Base-by-base conservation (phyloP, 1,140 invertebrate genomes). In the Hyposmocoma kahamanoa region DNA sequence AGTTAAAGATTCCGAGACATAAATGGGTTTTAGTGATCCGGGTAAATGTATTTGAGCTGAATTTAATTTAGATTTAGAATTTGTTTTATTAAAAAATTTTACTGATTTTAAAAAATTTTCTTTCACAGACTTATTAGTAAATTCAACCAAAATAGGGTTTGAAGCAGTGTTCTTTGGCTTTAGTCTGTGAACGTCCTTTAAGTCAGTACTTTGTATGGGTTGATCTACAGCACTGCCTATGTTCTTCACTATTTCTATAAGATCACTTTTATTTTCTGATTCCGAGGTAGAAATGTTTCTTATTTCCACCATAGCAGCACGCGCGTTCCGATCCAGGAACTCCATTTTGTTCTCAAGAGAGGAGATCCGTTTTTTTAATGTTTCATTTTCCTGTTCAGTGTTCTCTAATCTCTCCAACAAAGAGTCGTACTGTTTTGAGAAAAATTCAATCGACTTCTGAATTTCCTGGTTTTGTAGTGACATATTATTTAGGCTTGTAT, bases 1-100 rank as follows among this genome's bases (percentile, higher is more conserved):
- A 6, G 50, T 53, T 2, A 53, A 36, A 1, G 21, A 17, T 46
- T 53, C 50, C 18, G 36, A 42, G 2, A 53, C 20, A 11, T 42
- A 53, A 18, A 47, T 13, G 10, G 28, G 28, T 30, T 30, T 30
- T 30, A 13, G 28, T n/a, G 28, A n/a, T 10, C 28, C 28, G 10
- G 10, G 10, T 1, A 30, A 13, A n/a, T 30, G 10, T 2, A 30
- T 10, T n/a, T 30, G 28, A 1, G 28, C 13, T 10, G 28, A 30
- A 13, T 30, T 30, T 30, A 30, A 8, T 13, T 30, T 30, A 13
- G 2, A 2, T 2, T 30, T 30, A 2, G 10, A n/a, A n/a, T 30
- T 30, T 3, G 10, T 13, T 8, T 30, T 30, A 30, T 30, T 30
- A 13, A 30, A 30, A 8, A 10, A n/a, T 2, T n/a, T 30, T 10